Base-by-base conservation (phyloP, 2,113 vertebrate species). In the Cynopterus brachyotis region DNA sequence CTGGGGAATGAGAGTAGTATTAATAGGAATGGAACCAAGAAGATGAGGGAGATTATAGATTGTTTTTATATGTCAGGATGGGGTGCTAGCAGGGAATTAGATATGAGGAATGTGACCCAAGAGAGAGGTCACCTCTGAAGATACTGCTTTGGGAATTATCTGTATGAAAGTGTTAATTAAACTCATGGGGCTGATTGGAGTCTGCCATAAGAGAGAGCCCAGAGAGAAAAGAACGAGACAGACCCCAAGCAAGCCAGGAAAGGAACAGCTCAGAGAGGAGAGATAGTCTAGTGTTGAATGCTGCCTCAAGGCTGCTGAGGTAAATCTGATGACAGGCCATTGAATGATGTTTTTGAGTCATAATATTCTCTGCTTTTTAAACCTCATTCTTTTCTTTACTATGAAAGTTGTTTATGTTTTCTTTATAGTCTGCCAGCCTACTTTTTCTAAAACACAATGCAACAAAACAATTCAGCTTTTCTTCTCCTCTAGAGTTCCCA, bases 141-240 rank as follows among this genome's bases (percentile, higher is more conserved):
- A 97, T n/a, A n/a, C 24, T 0, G 6, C 87, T 85, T 78, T 83
- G 96, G 94, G 87, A 94, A 60, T 24, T 75, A 75, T 67, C 67
- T 92, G 79, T 37, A 30, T 11, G 12, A 28, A 96, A 66, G 69
- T 87, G 80, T 57, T 97, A 97, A 97, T 97, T 97, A 92, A 97
- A 60, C 96, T 66, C 53, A 0, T 10, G 69, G 87, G 90, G 67
- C 30, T 47, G 26, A 60, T 20, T 79, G 94, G 89, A 95, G 89
- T 57, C 50, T 93, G 42, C 89, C 26, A 22, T 45, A 76, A 20
- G 67, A 80, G 81, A 69, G 30, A 87, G 16, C 6, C 47, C 45
- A 42, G 92, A 35, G 66, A 92, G 50, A 11, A 89, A 60, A 87
- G 62, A 7, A 24, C 2, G 2, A 4, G 62, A 30, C 11, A 42